These are phyloP conservation scores for Arremon aurantiirostris DNA, from an alignment of 2,797 vertebrate genomes.

Conservation along the genomic window DNA sequence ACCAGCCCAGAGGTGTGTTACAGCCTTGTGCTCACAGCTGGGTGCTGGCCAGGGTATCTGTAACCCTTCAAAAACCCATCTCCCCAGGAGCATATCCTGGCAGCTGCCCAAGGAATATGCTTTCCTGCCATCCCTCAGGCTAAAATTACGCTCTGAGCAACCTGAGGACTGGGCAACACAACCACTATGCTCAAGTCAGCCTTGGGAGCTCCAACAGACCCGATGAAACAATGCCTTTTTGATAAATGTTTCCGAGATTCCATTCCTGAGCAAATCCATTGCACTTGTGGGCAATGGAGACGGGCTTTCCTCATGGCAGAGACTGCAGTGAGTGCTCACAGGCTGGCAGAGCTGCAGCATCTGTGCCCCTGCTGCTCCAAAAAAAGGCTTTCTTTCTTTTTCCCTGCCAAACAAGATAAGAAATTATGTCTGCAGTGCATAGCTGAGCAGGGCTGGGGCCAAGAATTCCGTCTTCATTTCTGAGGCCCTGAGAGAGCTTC, in stretches of 20 bases:
- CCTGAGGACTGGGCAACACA: rapidly evolving
- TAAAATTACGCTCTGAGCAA: neutral
- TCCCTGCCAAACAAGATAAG: neutral
- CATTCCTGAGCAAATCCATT: neutral
- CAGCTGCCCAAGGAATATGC: neutral
- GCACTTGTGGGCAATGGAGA: neutral
- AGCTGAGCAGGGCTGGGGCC: neutral
- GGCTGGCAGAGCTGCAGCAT: neutral
- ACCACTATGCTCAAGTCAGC: neutral
- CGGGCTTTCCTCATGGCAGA: rapidly evolving
- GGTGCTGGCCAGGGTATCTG: neutral
- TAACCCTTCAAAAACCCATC: rapidly evolving
- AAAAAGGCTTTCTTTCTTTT: neutral
- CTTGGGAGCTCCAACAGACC: neutral
- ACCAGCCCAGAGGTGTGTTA: neutral
- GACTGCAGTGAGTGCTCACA: rapidly evolving
- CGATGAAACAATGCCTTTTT: rapidly evolving
- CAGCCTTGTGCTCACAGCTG: neutral
- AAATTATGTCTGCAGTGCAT: neutral
- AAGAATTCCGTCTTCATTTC: neutral
- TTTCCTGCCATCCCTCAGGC: neutral
- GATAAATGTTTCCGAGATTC: neutral
- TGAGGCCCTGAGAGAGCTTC: neutral
- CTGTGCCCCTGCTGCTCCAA: neutral
- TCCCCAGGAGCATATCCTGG: neutral